Percentiles rank a stretch among this genome's conserved stretches.
Conservation (phyloP, 2,797 vertebrate species). For the Pangasius sanitwongsei region DNA sequence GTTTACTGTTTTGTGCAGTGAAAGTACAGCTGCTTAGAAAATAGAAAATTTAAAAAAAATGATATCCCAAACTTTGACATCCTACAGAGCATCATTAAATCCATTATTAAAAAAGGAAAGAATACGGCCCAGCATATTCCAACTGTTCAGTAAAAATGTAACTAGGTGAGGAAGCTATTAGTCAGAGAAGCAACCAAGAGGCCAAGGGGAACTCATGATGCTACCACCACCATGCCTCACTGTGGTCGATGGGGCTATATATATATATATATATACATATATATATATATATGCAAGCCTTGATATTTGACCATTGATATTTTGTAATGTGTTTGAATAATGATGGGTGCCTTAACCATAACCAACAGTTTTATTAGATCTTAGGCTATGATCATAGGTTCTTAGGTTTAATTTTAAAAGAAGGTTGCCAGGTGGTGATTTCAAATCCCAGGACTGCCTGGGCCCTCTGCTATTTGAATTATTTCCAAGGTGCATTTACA, state of each 20-base stretch:
- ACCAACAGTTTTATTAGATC: not conserved
- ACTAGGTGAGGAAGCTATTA: not conserved
- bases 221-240: not conserved
- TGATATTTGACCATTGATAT: not conserved
- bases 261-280: no score
- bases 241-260: not conserved
- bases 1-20: not conserved
- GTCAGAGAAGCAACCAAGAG: not conserved
- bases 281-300: not conserved
- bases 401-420: no score
- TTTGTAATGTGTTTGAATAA: not conserved
- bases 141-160: not conserved
- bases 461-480: not conserved
- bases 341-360: not conserved
- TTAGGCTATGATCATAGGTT: no score
- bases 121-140: no score
- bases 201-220: not conserved
- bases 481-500: not conserved
- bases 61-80: not conserved
- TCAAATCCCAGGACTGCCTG: not conserved
- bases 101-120: not conserved
- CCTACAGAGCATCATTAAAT: not conserved
- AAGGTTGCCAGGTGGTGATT: not conserved
- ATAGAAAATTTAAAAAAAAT: not conserved
- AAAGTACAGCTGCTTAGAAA: not conserved